These are phyloP conservation scores for Onychomys leucogaster DNA, from an alignment of 2,797 vertebrate species.

Conservation along the genomic window DNA sequence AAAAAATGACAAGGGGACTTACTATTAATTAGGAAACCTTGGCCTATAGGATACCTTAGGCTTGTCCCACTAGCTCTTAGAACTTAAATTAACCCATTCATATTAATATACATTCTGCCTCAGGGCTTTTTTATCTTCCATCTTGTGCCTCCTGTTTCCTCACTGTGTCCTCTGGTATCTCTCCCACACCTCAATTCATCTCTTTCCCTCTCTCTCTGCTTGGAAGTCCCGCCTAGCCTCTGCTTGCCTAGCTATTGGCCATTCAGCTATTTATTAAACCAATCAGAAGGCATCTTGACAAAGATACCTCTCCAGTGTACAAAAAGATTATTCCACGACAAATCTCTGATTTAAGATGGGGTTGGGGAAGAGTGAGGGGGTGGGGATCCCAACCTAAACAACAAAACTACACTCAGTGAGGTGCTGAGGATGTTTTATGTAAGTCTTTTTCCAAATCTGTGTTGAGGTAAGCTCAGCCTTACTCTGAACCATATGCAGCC, in stretches of 20 bases:
- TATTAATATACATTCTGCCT: too few relatives aligned
- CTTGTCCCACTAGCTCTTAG: too few relatives aligned
- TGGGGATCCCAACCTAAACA: neutral
- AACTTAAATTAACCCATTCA: too few relatives aligned
- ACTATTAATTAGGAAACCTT: too few relatives aligned
- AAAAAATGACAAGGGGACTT: too few relatives aligned
- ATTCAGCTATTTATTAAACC: neutral
- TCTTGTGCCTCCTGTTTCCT: too few relatives aligned
- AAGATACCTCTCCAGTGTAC: neutral
- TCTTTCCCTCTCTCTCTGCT: neutral
- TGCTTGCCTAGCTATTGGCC: neutral
- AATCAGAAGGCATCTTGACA: neutral
- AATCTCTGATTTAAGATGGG: neutral
- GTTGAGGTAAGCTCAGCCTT: too few relatives aligned
- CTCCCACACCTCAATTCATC: neutral
- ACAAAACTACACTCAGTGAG: neutral
- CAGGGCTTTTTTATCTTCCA: too few relatives aligned
- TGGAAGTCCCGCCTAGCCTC: too few relatives aligned
- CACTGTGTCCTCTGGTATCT: too few relatives aligned
- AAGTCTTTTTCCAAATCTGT: neutral
- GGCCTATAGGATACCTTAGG: too few relatives aligned
- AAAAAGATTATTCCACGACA: neutral
- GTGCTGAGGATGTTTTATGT: neutral
- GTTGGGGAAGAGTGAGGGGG: too few relatives aligned
- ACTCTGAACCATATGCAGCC: neutral